phyloP scores from a whole-genome alignment of 1,140 invertebrate species.

The Drosophila micromelanica region DNA sequence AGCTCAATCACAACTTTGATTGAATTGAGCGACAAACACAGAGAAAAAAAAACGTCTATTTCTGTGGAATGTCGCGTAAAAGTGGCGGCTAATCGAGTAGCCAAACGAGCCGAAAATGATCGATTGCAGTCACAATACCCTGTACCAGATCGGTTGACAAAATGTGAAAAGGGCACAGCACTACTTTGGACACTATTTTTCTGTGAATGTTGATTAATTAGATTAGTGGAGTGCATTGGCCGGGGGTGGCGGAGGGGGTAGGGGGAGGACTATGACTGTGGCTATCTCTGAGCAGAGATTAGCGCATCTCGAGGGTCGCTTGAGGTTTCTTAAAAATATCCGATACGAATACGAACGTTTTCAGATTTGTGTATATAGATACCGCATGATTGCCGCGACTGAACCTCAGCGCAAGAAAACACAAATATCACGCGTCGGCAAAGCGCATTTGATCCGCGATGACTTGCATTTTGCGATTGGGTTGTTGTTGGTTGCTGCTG shows the following conservation, averaged over 20 bases:
- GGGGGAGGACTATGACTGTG: background rate
- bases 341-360: constrained; percentile 7
- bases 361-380: constrained; percentile 13
- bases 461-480: constrained; percentile 46
- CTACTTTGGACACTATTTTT: constrained; percentile 64
- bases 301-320: constrained; percentile 64
- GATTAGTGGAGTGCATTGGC: constrained; percentile 38
- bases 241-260: background rate
- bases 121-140: constrained; percentile 55
- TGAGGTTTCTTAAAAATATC: background rate
- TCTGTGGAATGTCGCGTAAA: constrained; percentile 66
- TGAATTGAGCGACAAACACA: constrained; percentile 23
- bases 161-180: constrained; percentile 40
- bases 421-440: constrained; percentile 71
- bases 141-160: constrained; percentile 49
- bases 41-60: too few relatives aligned
- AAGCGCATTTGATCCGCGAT: constrained; percentile 74
- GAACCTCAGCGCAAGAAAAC: constrained; percentile 18
- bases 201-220: constrained; percentile 77
- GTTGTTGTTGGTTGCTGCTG: constrained; percentile 19
- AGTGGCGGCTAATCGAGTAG: constrained; percentile 66
- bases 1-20: constrained; percentile 33
- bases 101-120: constrained; percentile 61
- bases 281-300: constrained; percentile 45
- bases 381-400: constrained; percentile 24